phyloP scores from a whole-genome alignment of 1,140 invertebrate species.

The Ladona fulva region DNA sequence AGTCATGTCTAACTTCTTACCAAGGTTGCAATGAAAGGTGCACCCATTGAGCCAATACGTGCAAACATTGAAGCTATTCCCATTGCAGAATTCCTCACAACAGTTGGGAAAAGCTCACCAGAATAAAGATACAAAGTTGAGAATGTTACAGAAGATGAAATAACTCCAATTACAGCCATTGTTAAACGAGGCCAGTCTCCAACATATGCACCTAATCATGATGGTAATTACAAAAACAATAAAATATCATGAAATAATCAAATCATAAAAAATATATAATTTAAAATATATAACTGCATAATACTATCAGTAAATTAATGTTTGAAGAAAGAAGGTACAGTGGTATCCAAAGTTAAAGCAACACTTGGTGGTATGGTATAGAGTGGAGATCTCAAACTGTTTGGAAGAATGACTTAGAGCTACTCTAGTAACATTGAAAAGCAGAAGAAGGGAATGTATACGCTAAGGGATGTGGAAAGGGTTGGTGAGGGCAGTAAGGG shows the following conservation, averaged over 20 bases:
- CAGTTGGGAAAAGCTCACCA: slow-evolving; percentile 42
- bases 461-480: no score
- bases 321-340: no score
- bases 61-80: slow-evolving; percentile 39
- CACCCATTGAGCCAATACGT: slow-evolving; percentile 38
- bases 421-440: no score
- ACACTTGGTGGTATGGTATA: no score
- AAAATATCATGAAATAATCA: neutral
- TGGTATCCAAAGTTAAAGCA: no score
- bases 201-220: neutral
- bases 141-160: slow-evolving; percentile 35
- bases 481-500: no score
- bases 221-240: neutral
- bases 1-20: slow-evolving; percentile 23
- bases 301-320: no score
- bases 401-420: no score
- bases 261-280: no score
- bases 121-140: slow-evolving; percentile 40
- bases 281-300: no score
- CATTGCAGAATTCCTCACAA: slow-evolving; percentile 40
- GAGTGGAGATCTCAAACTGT: no score
- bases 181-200: neutral
- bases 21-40: slow-evolving; percentile 34
- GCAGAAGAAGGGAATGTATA: no score
- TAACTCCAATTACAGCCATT: slow-evolving; percentile 12